Evolutionary conservation across 2,797 vertebrate genomes (phyloP).

Genomic region (Anguilla obscura): DNA sequence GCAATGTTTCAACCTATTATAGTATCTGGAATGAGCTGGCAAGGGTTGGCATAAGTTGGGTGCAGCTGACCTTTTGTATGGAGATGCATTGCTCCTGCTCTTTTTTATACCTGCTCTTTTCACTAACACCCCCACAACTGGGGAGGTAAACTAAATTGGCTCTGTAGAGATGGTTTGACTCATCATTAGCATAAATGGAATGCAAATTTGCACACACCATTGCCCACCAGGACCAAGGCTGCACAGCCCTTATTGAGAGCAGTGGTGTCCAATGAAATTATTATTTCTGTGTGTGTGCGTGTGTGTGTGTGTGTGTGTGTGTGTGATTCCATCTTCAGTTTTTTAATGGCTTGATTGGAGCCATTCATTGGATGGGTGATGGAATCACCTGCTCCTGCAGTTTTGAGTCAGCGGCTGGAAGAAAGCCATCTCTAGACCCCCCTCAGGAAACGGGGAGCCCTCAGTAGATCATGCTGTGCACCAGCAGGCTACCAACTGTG

Average conservation of each 20-base stretch:
- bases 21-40: not conserved
- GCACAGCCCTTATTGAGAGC: not conserved
- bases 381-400: conserved; percentile 6
- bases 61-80: not conserved
- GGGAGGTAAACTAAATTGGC: not conserved
- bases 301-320: too few species aligned
- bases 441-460: not conserved
- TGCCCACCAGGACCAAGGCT: not conserved
- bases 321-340: not conserved
- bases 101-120: not conserved
- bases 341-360: not conserved
- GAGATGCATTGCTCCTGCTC: not conserved
- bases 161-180: not conserved
- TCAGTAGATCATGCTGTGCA: not conserved
- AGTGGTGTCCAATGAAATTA: not conserved
- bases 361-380: not conserved
- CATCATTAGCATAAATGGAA: not conserved
- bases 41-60: not conserved
- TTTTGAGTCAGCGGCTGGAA: not conserved
- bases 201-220: not conserved
- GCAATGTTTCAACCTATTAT: not conserved
- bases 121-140: not conserved
- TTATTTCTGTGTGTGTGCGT: not conserved
- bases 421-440: not conserved
- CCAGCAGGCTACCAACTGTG: not conserved